phyloP scores from a whole-genome alignment of 2,888 invertebrate species.

The Andrena camellia region DNA sequence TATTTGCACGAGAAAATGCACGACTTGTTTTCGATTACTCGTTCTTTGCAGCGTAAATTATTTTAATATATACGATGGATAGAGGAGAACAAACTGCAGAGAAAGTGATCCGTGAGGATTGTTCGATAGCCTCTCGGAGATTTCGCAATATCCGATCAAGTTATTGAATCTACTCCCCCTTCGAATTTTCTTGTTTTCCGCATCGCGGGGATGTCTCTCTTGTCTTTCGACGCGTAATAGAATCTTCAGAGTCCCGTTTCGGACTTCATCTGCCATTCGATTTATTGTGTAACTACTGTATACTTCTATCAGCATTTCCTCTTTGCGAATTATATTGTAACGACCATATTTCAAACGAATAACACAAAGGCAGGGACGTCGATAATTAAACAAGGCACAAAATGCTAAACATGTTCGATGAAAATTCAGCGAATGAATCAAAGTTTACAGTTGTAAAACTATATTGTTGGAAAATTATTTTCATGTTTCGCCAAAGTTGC shows the following conservation, averaged over 20 bases:
- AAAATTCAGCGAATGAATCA: neutral
- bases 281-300: neutral
- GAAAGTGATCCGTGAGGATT: slow-evolving; percentile 18
- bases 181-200: slow-evolving; percentile 11
- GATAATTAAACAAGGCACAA: neutral
- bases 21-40: slow-evolving; percentile 3
- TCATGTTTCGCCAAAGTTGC: no score
- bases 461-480: no score
- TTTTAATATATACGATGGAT: neutral
- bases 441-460: no score
- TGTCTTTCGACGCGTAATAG: neutral
- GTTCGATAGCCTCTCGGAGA: neutral
- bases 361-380: no score
- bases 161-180: neutral
- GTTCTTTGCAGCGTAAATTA: neutral
- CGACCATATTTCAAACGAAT: neutral
- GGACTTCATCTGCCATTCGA: neutral
- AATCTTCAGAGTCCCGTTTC: neutral
- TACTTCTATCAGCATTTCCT: neutral
- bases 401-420: neutral
- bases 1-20: neutral
- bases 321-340: neutral
- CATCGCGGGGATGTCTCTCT: neutral
- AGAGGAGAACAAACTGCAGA: neutral
- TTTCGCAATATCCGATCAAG: slow-evolving; percentile 12